Base-by-base conservation (phyloP, 2,888 invertebrate genomes). In the Polia nebulosa region DNA sequence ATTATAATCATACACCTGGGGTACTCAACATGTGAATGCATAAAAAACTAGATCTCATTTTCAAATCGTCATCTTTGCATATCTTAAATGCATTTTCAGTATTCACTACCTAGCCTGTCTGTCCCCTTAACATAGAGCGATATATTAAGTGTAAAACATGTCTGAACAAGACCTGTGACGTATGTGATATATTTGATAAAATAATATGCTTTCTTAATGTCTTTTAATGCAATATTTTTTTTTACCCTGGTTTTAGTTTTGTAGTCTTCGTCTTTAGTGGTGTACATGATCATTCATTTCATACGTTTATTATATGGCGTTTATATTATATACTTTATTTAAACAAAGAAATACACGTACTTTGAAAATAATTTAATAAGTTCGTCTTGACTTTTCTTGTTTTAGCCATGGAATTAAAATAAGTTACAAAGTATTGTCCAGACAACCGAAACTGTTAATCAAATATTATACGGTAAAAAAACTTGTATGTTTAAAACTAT, bases 141-240 rank as follows among this genome's bases (percentile, higher is more conserved):
- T 29, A 32, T 68, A 34, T 66, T 39, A 27, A 63, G 66, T 75
- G 59, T 80, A 27, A 63, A 29, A 70, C 45, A 22, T 11, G 63
- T 63, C 44, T 13, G 41, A 78, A 61, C 73, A 59, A 51, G 70
- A 56, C 57, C 27, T 60, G 75, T 83, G 81, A 80, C 73, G 76
- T 81, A 66, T 83, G 83, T 83, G 83, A 83, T 83, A 83, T 83
- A 81, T 77, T 77, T 80, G 73, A 78, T 66, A 73, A 73, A 70
- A 66, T 66, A 73, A 73, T 68, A 66, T 65, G 71, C 71, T 81
- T 81, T 61, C 64, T 69, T 69, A 68, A 59, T 78, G 41, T 73
- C 57, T 70, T 76, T 73, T 68, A 75, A 72, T 72, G 78, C 60
- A 75, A 73, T 81, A 53, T 81, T n/a, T 76, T 68, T 58, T 78